A percentile compares a stretch with the other conserved stretches of the same genome.
These are phyloP conservation scores for Dendrolimus kikuchii DNA, from an alignment of 1,140 invertebrate species.

Conservation along the genomic window DNA sequence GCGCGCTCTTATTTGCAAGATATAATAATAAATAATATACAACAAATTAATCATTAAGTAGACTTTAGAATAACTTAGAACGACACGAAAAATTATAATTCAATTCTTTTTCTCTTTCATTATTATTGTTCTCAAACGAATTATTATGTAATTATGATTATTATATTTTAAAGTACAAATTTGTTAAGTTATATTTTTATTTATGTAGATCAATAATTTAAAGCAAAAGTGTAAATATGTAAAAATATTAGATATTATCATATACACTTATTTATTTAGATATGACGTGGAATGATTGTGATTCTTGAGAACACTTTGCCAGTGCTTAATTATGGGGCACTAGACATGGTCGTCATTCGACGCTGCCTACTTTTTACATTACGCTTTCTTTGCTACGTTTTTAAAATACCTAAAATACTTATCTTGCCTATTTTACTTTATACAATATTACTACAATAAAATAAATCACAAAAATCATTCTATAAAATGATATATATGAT, in stretches of 20 bases:
- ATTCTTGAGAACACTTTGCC: constrained; percentile 34
- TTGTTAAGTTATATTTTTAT: constrained; percentile 57
- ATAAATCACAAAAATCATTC: too few relatives aligned
- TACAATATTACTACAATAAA: too few relatives aligned
- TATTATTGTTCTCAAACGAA: too few relatives aligned
- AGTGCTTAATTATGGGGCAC: constrained; percentile 19
- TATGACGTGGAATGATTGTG: constrained; percentile 46
- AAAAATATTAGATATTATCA: constrained; percentile 66
- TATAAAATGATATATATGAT: too few relatives aligned
- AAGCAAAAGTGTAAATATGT: constrained; percentile 61
- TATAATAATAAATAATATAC: constrained; percentile 40
- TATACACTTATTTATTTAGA: constrained; percentile 68
- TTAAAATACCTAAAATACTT: too few relatives aligned
- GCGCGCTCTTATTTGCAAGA: constrained; percentile 22
- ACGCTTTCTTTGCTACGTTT: background rate
- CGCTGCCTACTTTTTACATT: constrained; percentile 12
- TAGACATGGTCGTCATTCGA: constrained; percentile 16
- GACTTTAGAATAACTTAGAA: constrained; percentile 52
- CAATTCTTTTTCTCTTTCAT: constrained; percentile 48
- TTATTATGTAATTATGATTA: constrained; percentile 13
- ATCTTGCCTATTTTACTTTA: too few relatives aligned
- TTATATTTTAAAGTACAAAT: constrained; percentile 67
- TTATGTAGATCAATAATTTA: constrained; percentile 43
- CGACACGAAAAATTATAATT: constrained; percentile 33
- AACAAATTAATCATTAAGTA: constrained; percentile 65